Conservation (phyloP, 2,888 invertebrate species). For the Poecilus cupreus region DNA sequence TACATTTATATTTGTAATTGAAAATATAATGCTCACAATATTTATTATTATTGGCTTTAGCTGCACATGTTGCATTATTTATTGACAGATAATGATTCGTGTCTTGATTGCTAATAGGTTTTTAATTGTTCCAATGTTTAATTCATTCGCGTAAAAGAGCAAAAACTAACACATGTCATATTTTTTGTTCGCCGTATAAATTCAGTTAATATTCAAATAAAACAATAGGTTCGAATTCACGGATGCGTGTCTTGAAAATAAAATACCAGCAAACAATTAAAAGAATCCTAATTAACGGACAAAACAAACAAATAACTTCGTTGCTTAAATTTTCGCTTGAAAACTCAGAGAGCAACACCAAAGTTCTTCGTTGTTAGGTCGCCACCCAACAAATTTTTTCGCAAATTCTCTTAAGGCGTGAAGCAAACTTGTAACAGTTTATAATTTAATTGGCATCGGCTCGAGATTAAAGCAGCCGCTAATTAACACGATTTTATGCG, state of each 20-base stretch:
- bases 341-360: background rate
- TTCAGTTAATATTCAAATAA: background rate
- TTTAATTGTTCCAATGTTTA: background rate
- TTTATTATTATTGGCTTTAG: background rate
- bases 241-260: background rate
- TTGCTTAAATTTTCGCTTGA: constrained; percentile 9
- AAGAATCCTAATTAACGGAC: constrained; percentile 12
- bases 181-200: background rate
- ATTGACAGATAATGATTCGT: background rate
- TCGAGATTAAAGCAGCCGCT: constrained; percentile 4
- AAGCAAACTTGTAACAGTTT: constrained; percentile 12
- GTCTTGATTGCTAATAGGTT: background rate
- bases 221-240: background rate
- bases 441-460: constrained; percentile 26
- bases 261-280: constrained; percentile 9
- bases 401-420: background rate
- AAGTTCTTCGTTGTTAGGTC: background rate
- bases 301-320: constrained; percentile 15
- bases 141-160: background rate
- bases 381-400: constrained; percentile 6
- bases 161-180: background rate
- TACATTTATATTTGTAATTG: constrained; percentile 4
- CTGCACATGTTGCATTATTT: constrained; percentile 9
- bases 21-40: background rate
- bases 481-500: constrained; percentile 25